Percentiles rank a stretch among this genome's conserved stretches.
These are phyloP conservation scores for Caenorhabditis becei DNA, from an alignment of 2,888 invertebrate genomes.

Conservation along the genomic window DNA sequence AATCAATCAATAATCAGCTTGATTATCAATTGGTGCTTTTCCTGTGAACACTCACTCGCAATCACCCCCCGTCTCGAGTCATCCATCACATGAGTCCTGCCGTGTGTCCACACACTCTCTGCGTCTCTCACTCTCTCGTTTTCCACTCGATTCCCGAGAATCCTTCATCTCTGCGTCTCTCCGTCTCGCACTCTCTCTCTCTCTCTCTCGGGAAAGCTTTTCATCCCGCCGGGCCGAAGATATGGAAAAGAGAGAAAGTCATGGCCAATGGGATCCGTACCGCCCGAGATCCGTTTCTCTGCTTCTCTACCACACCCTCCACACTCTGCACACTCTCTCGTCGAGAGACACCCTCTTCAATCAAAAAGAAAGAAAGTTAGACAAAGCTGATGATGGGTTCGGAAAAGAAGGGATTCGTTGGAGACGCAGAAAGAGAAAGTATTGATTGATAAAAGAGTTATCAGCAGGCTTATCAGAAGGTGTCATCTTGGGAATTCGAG, in stretches of 20 bases:
- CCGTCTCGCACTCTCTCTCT: conserved; percentile 6
- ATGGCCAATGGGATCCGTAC: conserved; percentile 32
- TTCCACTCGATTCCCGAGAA: conserved; percentile 45
- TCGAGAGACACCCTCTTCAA: conserved; percentile 6
- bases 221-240: conserved; percentile 10
- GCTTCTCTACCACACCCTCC: conserved; percentile 37
- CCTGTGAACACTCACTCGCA: background rate
- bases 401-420: background rate
- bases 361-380: background rate
- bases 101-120: conserved; percentile 27
- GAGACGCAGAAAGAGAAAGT: no score
- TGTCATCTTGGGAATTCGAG: no score
- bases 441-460: no score
- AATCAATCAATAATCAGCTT: conserved; percentile 6
- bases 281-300: conserved; percentile 54
- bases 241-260: conserved; percentile 1
- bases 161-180: conserved; percentile 31
- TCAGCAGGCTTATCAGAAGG: no score
- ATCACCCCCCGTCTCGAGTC: background rate
- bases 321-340: conserved; percentile 2
- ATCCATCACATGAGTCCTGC: conserved; percentile 37
- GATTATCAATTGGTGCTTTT: no score
- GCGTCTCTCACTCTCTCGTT: conserved; percentile 12
- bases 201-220: background rate
- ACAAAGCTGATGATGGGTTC: background rate